phyloP scores from a whole-genome alignment of 2,888 invertebrate species.

The Beris morrisii region DNA sequence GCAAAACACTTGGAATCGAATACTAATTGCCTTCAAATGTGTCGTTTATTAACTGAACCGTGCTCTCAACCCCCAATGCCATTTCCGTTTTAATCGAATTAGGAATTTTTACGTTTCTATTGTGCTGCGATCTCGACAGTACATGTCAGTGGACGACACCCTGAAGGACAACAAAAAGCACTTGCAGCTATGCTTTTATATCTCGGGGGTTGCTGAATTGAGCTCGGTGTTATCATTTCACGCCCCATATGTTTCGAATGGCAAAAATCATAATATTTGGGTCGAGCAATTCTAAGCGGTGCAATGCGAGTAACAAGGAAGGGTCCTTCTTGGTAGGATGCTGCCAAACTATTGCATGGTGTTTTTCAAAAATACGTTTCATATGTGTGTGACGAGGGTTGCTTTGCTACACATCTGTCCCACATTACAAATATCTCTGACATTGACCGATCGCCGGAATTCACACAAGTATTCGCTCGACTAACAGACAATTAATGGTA shows the following conservation, averaged over 20 bases:
- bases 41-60: too few species aligned
- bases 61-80: too few species aligned
- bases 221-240: slow-evolving; percentile 11
- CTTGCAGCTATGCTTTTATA: too few species aligned
- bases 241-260: slow-evolving; percentile 31
- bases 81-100: too few species aligned
- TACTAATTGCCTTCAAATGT: too few species aligned
- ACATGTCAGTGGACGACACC: too few species aligned
- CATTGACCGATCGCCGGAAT: slow-evolving; percentile 26
- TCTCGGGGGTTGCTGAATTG: too few species aligned
- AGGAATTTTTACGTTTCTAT: too few species aligned
- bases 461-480: slow-evolving; percentile 1
- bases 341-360: slow-evolving; percentile 17
- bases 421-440: slow-evolving; percentile 24
- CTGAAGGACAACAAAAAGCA: too few species aligned
- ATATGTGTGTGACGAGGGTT: slow-evolving; percentile 5
- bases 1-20: too few species aligned
- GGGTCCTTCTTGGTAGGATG: background rate
- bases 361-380: slow-evolving; percentile 1
- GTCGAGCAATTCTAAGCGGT: slow-evolving; percentile 5
- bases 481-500: background rate
- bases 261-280: slow-evolving; percentile 30
- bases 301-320: background rate
- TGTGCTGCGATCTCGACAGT: too few species aligned
- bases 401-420: slow-evolving; percentile 20